Percentiles rank a stretch among this genome's conserved stretches.
phyloP scores from a whole-genome alignment of 1,140 invertebrate species.

The Andrena cerasifolii region DNA sequence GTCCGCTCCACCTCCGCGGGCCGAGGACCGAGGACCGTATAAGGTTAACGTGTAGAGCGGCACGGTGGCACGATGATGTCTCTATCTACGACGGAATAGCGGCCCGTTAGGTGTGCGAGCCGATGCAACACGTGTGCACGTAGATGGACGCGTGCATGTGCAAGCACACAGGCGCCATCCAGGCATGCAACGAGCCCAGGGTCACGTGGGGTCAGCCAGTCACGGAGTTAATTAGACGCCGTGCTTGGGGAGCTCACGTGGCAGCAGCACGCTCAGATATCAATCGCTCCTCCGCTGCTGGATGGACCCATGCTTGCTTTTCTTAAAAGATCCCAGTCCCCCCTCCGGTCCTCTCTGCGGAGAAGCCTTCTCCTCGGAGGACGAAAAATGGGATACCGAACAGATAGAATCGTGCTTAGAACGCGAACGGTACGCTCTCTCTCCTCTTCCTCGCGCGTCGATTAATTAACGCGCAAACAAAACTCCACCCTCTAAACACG shows the following conservation, averaged over 20 bases:
- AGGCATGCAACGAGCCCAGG: constrained; percentile 66
- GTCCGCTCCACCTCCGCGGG: not conserved
- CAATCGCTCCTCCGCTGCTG: constrained; percentile 61
- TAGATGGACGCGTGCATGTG: constrained; percentile 50
- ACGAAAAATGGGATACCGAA: constrained; percentile 45
- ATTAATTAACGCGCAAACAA: constrained; percentile 32
- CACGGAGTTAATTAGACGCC: constrained; percentile 82
- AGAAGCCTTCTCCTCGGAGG: not conserved
- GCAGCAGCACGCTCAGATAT: constrained; percentile 71
- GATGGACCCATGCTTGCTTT: constrained; percentile 59
- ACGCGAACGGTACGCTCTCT: not conserved
- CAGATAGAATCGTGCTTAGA: constrained; percentile 46
- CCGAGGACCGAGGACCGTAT: constrained; percentile 18
- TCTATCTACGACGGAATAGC: constrained; percentile 66
- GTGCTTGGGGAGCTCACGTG: constrained; percentile 73
- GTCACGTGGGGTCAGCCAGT: constrained; percentile 79
- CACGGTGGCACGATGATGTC: constrained; percentile 73
- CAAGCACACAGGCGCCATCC: constrained; percentile 63
- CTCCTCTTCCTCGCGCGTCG: not conserved
- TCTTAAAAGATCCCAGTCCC: constrained; percentile 45
- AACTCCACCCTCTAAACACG: not conserved
- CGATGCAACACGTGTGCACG: constrained; percentile 65
- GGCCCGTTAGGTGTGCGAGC: constrained; percentile 55
- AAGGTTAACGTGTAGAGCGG: constrained; percentile 49
- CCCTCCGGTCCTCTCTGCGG: not conserved